Evolutionary conservation across 2,797 vertebrate genomes (phyloP).

Genomic region (Carcharodon carcharias): DNA sequence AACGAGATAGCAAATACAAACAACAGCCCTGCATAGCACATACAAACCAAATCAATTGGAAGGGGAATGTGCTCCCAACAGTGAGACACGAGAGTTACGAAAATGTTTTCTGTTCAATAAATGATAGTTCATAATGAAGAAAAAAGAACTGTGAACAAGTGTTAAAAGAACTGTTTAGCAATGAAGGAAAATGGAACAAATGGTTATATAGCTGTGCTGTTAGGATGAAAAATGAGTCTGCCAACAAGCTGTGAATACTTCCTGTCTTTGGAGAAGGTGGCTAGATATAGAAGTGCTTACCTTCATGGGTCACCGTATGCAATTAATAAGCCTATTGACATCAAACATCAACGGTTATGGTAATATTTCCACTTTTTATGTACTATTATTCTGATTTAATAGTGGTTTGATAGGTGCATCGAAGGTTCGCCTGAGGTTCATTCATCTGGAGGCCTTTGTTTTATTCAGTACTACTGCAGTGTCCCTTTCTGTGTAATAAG

Average conservation of each 20-base stretch:
- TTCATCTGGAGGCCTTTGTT: neutral
- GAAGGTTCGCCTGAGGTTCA: neutral
- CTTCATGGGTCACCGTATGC: constrained; percentile 77
- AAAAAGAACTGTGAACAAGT: neutral
- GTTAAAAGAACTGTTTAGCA: neutral
- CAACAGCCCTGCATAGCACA: neutral
- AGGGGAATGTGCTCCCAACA: neutral
- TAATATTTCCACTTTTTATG: constrained; percentile 56
- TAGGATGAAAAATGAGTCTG: constrained; percentile 72
- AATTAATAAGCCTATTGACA: constrained; percentile 91
- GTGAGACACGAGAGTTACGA: neutral
- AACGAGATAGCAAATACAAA: constrained; percentile 42
- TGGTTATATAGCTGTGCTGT: neutral
- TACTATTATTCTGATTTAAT: neutral
- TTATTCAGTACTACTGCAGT: neutral
- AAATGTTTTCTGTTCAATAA: constrained; percentile 16
- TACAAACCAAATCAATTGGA: neutral
- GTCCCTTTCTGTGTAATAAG: constrained; percentile 7
- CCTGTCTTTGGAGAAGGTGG: constrained; percentile 69
- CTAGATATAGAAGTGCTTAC: constrained; percentile 73
- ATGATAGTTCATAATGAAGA: neutral
- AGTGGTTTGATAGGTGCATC: neutral
- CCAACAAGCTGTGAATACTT: constrained; percentile 74
- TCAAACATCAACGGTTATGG: constrained; percentile 82
- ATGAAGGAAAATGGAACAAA: neutral